These are phyloP conservation scores for Galerucella calmariensis DNA, from an alignment of 2,888 invertebrate genomes.

Conservation along the genomic window DNA sequence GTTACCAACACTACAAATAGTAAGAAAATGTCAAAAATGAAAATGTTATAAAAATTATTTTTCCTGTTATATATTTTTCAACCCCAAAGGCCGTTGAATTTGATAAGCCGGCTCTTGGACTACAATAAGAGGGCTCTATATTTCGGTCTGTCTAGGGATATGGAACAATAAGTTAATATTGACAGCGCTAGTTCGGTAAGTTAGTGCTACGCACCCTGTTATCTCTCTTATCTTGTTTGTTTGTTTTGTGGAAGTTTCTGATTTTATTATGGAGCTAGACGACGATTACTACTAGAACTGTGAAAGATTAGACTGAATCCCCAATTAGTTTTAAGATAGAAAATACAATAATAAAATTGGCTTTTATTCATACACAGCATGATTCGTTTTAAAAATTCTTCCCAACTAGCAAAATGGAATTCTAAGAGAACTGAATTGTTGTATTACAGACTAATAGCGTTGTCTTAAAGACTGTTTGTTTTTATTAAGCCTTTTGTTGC, in stretches of 20 bases:
- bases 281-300: conserved; percentile 46
- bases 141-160: conserved; percentile 41
- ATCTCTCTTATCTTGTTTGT: conserved; percentile 51
- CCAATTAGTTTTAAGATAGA: not conserved
- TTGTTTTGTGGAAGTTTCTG: conserved; percentile 45
- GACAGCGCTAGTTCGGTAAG: conserved; percentile 49
- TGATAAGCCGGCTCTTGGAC: conserved; percentile 1
- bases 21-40: too few species aligned
- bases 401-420: too few species aligned
- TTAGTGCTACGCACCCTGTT: conserved; percentile 48
- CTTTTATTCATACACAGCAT: not conserved
- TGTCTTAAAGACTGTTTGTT: too few species aligned
- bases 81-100: not conserved
- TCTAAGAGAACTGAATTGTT: too few species aligned
- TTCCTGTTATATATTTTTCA: too few species aligned
- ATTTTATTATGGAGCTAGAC: conserved; percentile 49
- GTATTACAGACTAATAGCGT: too few species aligned
- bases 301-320: conserved; percentile 29
- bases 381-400: too few species aligned
- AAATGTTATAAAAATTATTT: too few species aligned
- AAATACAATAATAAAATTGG: not conserved
- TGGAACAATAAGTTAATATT: conserved; percentile 48
- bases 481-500: too few species aligned
- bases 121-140: conserved; percentile 29
- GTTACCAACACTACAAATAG: too few species aligned